Base-by-base conservation (phyloP, 2,888 invertebrate genomes). In the Pogonocherus hispidulus region DNA sequence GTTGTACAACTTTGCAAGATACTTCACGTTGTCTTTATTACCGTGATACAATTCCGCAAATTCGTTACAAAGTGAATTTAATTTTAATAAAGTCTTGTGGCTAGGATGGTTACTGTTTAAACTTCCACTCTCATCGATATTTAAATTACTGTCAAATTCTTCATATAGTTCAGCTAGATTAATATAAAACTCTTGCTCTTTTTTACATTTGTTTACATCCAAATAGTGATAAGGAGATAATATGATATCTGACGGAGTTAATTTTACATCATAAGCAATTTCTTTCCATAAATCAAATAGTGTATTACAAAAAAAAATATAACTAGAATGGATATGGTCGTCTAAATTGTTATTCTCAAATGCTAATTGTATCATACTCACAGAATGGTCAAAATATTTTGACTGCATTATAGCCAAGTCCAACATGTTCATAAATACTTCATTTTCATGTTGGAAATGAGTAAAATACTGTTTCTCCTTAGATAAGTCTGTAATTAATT, bases 1-100 rank as follows among this genome's bases (percentile, higher is more conserved):
- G 81, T 88, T 89, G 76, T 88, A 89, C 70, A 90, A 86, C 84
- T 88, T 87, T 75, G 86, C 84, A 54, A 90, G 80, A 77, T 88
- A 90, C 63, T 76, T 78, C 4, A 70, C 66, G 19, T 59, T 71
- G 57, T 76, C 77, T 9, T 49, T 37, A 16, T 14, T 6, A n/a
- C 41, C 41, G 16, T 23, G 35, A 16, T 19, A 51, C 22, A 62
- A 32, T 51, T 72, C 66, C 2, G 63, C 35, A 49, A 67, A 77
- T 16, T 75, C 84, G 0, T 64, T 9, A 85, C 87, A 51, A 84
- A 87, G 72, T 84, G 88, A 87, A 86, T 88, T 79, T 81, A 90
- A 69, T 86, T 87, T 83, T 85, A 88, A 73, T 85, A 88, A 78
- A 82, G 86, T 80, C 85, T 88, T 80, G 84, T 72, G 89, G 84